phyloP scores from a whole-genome alignment of 2,113 vertebrate genomes.

The Pseudorhombus dupliciocellatus region DNA sequence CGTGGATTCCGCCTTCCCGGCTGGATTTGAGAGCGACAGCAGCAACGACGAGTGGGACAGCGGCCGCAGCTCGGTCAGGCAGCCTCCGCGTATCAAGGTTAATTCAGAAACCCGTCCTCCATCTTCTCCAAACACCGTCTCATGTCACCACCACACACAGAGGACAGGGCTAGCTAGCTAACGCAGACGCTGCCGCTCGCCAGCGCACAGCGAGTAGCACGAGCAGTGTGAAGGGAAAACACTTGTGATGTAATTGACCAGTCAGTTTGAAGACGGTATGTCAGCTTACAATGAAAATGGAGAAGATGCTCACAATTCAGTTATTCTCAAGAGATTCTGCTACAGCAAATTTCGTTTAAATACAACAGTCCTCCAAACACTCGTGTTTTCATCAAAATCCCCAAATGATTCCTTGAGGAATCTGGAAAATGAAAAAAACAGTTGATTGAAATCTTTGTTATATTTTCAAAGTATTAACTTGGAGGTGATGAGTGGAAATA shows the following conservation, averaged over 20 bases:
- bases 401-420: no score
- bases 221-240: no score
- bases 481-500: background rate
- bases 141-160: background rate
- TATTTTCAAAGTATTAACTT: background rate
- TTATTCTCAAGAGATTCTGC: no score
- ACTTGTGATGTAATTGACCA: no score
- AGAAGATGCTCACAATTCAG: no score
- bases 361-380: no score
- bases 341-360: no score
- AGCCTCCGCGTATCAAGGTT: constrained; percentile 10
- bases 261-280: no score
- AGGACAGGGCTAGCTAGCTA: background rate
- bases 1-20: constrained; percentile 55
- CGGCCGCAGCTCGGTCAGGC: background rate
- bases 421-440: no score
- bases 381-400: no score
- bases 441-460: background rate
- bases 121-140: background rate
- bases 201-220: background rate
- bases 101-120: background rate
- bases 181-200: no score
- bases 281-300: no score
- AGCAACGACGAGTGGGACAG: constrained; percentile 78
- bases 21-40: constrained; percentile 78